Percentiles rank a stretch among this genome's conserved stretches.
phyloP scores from a whole-genome alignment of 2,113 vertebrate species.

The Takifugu bimaculatus region DNA sequence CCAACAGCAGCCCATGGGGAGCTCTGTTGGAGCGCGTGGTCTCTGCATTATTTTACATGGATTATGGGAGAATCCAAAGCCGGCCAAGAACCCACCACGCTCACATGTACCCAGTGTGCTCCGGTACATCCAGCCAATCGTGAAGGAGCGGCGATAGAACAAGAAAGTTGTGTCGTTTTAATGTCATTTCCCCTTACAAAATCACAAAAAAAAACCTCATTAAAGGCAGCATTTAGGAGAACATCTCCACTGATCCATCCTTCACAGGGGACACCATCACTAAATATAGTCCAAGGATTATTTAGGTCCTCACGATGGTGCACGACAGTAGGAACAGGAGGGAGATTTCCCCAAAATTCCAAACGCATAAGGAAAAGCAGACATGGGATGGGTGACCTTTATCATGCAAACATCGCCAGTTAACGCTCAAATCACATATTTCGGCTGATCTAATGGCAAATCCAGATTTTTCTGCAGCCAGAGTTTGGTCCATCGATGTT shows the following conservation, averaged over 20 bases:
- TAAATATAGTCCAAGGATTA: not conserved
- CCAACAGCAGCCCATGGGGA: not conserved
- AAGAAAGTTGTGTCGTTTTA: slow-evolving; percentile 36
- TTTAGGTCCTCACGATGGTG: not conserved
- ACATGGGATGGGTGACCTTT: not conserved
- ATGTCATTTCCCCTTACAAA: not conserved
- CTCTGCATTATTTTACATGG: not conserved
- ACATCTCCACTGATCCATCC: not conserved
- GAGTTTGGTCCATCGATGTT: not conserved
- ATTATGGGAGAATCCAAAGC: slow-evolving; percentile 1
- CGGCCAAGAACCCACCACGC: slow-evolving; percentile 24
- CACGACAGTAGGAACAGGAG: no score
- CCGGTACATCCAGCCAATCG: slow-evolving; percentile 44
- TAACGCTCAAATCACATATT: not conserved
- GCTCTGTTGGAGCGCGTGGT: not conserved
- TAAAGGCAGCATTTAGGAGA: not conserved
- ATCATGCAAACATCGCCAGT: not conserved
- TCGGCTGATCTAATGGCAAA: not conserved
- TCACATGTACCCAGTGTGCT: slow-evolving; percentile 45
- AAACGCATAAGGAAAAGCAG: no score
- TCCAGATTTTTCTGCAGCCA: not conserved
- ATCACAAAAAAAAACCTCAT: not conserved
- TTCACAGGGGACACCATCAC: not conserved
- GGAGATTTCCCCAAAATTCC: no score
- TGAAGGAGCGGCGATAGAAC: slow-evolving; percentile 49